phyloP scores from a whole-genome alignment of 1,140 invertebrate genomes.

The Lepidostoma basale region DNA sequence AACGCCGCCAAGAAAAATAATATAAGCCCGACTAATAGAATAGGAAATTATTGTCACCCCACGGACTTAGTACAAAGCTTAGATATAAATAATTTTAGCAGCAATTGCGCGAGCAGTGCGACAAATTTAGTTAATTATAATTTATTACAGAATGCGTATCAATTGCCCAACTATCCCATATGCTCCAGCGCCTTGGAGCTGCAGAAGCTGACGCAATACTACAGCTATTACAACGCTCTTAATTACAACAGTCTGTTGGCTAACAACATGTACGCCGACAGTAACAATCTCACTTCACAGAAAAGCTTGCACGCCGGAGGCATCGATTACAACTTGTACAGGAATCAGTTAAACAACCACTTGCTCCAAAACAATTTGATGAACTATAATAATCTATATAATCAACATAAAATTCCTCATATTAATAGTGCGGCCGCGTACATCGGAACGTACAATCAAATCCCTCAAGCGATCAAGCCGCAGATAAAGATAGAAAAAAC shows the following conservation, averaged over 20 bases:
- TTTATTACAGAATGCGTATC: conserved; percentile 15
- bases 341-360: conserved; percentile 5
- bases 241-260: conserved; percentile 29
- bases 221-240: conserved; percentile 27
- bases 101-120: not conserved
- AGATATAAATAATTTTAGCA: conserved; percentile 25
- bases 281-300: not conserved
- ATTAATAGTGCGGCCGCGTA: not conserved
- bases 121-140: conserved; percentile 23
- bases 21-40: not conserved
- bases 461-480: not conserved
- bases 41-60: not conserved
- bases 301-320: conserved; percentile 2
- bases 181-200: conserved; percentile 5
- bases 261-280: conserved; percentile 16
- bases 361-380: conserved; percentile 22
- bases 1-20: not conserved
- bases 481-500: conserved; percentile 7
- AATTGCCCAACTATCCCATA: conserved; percentile 21
- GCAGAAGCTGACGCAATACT: conserved; percentile 27
- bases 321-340: conserved; percentile 24
- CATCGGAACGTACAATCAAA: not conserved
- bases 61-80: conserved; percentile 23
- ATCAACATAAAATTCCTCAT: conserved; percentile 9
- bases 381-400: conserved; percentile 24